Evolutionary conservation across 1,140 invertebrate species (phyloP).

Genomic region (Dreissena rostriformis): DNA sequence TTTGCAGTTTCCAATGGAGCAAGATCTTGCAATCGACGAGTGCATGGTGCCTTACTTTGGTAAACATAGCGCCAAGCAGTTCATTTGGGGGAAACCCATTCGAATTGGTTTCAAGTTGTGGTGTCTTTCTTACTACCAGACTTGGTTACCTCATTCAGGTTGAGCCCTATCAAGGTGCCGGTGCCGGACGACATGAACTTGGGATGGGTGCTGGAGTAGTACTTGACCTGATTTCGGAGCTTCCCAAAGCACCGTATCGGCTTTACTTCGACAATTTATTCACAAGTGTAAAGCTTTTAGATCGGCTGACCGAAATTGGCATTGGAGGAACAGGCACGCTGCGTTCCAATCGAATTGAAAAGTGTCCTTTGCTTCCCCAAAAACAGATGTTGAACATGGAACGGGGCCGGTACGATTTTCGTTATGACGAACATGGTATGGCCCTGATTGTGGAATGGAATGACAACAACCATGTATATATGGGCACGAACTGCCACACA

Average conservation of each 20-base stretch:
- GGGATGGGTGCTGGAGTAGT: constrained; percentile 29
- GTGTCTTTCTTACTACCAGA: constrained; percentile 50
- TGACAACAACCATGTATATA: constrained; percentile 20
- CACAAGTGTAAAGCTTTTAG: constrained; percentile 31
- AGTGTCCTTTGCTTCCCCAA: no score
- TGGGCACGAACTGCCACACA: constrained; percentile 1
- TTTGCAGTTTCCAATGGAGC: constrained; percentile 20
- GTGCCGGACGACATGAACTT: constrained; percentile 9
- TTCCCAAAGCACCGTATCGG: constrained; percentile 31
- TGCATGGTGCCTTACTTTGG: constrained; percentile 11
- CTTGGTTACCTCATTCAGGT: constrained; percentile 52
- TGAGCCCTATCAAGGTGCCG: constrained; percentile 57
- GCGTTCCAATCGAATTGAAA: constrained; percentile 14
- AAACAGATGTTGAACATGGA: no score
- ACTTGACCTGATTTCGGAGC: constrained; percentile 51
- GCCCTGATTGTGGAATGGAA: constrained; percentile 5
- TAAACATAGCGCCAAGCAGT: neutral
- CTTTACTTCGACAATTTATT: constrained; percentile 54
- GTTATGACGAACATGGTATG: no score
- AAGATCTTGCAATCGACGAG: constrained; percentile 7
- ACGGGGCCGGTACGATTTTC: no score
- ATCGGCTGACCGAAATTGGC: constrained; percentile 10
- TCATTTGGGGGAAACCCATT: constrained; percentile 32
- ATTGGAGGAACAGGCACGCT: constrained; percentile 28
- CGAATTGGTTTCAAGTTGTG: constrained; percentile 46